phyloP scores from a whole-genome alignment of 2,113 vertebrate species.

The Taurulus bubalis region DNA sequence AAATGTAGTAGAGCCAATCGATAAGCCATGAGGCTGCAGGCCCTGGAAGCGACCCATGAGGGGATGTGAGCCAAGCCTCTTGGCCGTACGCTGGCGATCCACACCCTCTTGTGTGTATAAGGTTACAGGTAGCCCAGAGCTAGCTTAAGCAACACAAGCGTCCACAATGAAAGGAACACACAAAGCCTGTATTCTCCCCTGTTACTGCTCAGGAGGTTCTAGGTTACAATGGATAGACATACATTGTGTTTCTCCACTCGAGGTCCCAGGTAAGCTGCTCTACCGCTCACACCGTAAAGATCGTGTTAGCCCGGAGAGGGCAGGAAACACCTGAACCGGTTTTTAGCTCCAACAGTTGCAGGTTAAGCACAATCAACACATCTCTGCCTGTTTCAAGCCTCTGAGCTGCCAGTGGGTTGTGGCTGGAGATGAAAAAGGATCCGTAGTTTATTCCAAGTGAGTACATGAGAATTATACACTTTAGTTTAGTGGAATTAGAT shows the following conservation, averaged over 20 bases:
- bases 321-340: constrained; percentile 11
- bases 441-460: constrained; percentile 4
- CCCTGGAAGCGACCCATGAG: constrained; percentile 26
- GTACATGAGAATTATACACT: neutral
- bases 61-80: constrained; percentile 36
- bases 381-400: constrained; percentile 19
- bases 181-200: constrained; percentile 21
- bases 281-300: constrained; percentile 6
- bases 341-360: constrained; percentile 11
- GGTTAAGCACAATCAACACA: constrained; percentile 47
- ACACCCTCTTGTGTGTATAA: constrained; percentile 47
- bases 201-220: constrained; percentile 21
- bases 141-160: neutral
- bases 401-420: constrained; percentile 14
- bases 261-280: constrained; percentile 21
- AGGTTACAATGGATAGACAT: constrained; percentile 25
- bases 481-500: neutral
- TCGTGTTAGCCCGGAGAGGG: constrained; percentile 2
- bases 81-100: constrained; percentile 26
- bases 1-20: constrained; percentile 26
- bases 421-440: constrained; percentile 38
- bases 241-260: constrained; percentile 25
- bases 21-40: constrained; percentile 28
- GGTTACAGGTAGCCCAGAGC: constrained; percentile 57
- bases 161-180: constrained; percentile 25